Conservation (phyloP, 2,797 vertebrate genomes). For the Buphagus erythrorhynchus region DNA sequence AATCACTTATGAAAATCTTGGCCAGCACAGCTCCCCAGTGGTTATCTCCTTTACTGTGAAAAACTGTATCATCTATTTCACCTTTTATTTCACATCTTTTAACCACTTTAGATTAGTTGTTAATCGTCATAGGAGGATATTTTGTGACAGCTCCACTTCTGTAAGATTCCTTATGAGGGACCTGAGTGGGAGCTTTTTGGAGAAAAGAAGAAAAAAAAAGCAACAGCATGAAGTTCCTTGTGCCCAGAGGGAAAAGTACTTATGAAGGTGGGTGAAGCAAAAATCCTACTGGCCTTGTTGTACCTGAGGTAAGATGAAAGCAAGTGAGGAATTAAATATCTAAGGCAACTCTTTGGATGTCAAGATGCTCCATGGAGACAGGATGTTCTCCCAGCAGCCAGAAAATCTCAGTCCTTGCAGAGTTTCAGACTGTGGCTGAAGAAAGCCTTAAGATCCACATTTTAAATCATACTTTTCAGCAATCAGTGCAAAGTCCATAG, state of each 20-base stretch:
- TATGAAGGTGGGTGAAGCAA: neutral
- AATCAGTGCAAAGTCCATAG: neutral
- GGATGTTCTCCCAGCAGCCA: neutral
- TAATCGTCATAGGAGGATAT: neutral
- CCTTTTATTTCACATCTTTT: constrained; percentile 3
- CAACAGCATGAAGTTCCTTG: neutral
- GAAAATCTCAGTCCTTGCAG: neutral
- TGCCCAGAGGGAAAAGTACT: neutral
- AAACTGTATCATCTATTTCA: neutral
- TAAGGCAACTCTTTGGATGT: neutral
- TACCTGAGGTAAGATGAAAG: neutral
- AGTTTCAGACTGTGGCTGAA: neutral
- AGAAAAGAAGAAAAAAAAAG: neutral
- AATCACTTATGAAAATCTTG: constrained; percentile 7
- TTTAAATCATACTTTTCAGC: neutral
- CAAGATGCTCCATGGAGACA: neutral
- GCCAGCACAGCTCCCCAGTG: neutral
- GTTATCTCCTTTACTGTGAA: neutral
- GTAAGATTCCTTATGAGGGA: neutral
- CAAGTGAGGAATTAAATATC: neutral
- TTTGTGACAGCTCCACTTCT: neutral
- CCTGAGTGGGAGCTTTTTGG: neutral
- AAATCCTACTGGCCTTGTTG: neutral
- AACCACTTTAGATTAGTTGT: neutral
- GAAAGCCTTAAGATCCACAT: neutral